phyloP scores from a whole-genome alignment of 2,797 vertebrate species.

The Acanthornis magna region DNA sequence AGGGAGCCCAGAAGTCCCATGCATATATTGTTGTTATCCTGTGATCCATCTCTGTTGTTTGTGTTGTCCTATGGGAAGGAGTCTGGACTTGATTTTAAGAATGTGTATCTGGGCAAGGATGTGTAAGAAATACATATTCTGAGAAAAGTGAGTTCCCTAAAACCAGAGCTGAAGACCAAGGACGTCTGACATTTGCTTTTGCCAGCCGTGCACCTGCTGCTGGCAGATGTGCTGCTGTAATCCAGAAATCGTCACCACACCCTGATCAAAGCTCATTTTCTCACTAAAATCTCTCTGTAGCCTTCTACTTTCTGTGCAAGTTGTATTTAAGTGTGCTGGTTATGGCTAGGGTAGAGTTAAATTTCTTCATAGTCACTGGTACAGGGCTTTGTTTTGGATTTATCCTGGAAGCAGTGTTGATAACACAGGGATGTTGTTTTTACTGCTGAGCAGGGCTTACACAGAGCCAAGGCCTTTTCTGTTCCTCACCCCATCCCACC shows the following conservation, averaged over 20 bases:
- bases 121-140: neutral
- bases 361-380: neutral
- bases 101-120: neutral
- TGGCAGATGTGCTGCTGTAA: neutral
- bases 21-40: neutral
- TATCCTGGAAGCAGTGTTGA: neutral
- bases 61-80: neutral
- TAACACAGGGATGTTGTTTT: neutral
- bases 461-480: neutral
- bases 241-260: neutral
- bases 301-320: neutral
- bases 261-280: neutral
- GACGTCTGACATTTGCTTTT: neutral
- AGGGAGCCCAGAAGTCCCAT: neutral
- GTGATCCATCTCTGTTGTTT: neutral
- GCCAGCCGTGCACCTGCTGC: neutral
- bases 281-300: neutral
- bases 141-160: neutral
- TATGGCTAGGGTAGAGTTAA: neutral
- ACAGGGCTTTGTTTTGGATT: neutral
- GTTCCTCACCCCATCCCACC: neutral
- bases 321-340: neutral
- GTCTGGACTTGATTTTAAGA: neutral
- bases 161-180: neutral
- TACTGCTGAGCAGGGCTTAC: neutral